Base-by-base conservation (phyloP, 2,113 vertebrate species). In the Asarcornis scutulata region DNA sequence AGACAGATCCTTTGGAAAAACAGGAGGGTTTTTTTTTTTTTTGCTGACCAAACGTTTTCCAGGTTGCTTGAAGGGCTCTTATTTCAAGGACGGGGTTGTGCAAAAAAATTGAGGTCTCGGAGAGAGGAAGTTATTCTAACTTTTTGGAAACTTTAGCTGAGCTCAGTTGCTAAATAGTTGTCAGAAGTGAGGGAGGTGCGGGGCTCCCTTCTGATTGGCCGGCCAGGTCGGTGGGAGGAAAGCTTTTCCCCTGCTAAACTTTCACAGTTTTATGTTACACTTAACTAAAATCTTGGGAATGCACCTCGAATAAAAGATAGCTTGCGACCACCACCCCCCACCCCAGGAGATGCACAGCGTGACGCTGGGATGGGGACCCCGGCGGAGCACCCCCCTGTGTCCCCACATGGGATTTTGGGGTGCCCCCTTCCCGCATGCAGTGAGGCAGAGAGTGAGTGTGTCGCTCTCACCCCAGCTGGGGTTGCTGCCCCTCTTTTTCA, bases 131-230 rank as follows among this genome's bases (percentile, higher is more conserved):
- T 98, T 98, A 98, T 99, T 99, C 98, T 98, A 97, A 98, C 92
- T 98, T 97, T 98, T 98, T 98, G 97, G 99, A 99, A 99, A 98
- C 98, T 98, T 98, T 98, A 99, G 98, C 98, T 98, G 95, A 98
- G 98, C 98, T 98, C 98, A 94, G 98, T 98, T 98, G 98, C 99
- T 99, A 99, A 99, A 99, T 99, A 99, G 98, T 98, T 98, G 98
- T 98, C 97, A 98, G 98, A 97, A 98, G 98, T 97, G 96, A 98
- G 98, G 98, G 98, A 98, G 98, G 98, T 98, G 98, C 77, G 86
- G 97, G 88, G 96, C 80, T 96, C 95, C 93, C 42, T 97, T 94
- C 98, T 97, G 97, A 99, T 99, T 97, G 98, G 98, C 95, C 93
- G 4, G 78, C 59, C 89, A 71, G 88, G 90, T 95, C 94, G 89